Percentiles rank a stretch among this genome's conserved stretches.
These are phyloP conservation scores for Zelostemma sp. DNA, from an alignment of 1,140 invertebrate species.

Conservation along the genomic window DNA sequence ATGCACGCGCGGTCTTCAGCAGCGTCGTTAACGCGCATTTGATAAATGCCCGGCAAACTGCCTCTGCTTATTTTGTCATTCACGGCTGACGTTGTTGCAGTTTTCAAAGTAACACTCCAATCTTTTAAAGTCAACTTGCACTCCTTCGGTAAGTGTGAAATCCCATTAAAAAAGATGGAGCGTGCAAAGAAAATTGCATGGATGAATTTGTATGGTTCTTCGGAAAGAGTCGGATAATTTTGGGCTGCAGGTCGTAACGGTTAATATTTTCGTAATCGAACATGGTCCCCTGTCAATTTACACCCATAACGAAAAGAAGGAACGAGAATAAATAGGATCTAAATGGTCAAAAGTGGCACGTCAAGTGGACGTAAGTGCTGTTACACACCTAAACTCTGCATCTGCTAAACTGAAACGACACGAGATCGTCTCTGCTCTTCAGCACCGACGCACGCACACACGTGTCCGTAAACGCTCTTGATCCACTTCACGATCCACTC, in stretches of 20 bases:
- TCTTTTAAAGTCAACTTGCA: too few species aligned
- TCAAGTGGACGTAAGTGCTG: conserved; percentile 51
- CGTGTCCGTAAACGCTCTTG: conserved; percentile 16
- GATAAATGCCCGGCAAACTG: conserved; percentile 10
- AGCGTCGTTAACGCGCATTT: conserved; percentile 13
- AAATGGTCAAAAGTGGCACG: conserved; percentile 51
- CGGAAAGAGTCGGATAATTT: conserved; percentile 22
- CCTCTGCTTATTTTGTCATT: too few species aligned
- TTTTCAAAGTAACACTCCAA: too few species aligned
- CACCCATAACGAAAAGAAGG: conserved; percentile 48
- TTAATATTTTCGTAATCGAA: conserved; percentile 26
- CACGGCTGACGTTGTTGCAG: too few species aligned
- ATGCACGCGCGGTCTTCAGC: conserved; percentile 18
- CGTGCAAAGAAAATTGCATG: too few species aligned
- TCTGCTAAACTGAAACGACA: conserved; percentile 48
- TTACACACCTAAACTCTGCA: conserved; percentile 43
- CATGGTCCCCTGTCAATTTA: conserved; percentile 40
- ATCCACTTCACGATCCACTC: neutral
- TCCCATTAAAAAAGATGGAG: too few species aligned
- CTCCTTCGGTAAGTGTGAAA: too few species aligned
- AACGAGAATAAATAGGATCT: conserved; percentile 51
- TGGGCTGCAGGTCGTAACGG: conserved; percentile 28
- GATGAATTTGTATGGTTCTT: too few species aligned
- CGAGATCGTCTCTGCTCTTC: conserved; percentile 39
- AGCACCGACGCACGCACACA: conserved; percentile 34